Evolutionary conservation across 2,888 invertebrate genomes (phyloP), one percentile per base, ranked within the genome.

Genomic region (Sipha maydis): DNA sequence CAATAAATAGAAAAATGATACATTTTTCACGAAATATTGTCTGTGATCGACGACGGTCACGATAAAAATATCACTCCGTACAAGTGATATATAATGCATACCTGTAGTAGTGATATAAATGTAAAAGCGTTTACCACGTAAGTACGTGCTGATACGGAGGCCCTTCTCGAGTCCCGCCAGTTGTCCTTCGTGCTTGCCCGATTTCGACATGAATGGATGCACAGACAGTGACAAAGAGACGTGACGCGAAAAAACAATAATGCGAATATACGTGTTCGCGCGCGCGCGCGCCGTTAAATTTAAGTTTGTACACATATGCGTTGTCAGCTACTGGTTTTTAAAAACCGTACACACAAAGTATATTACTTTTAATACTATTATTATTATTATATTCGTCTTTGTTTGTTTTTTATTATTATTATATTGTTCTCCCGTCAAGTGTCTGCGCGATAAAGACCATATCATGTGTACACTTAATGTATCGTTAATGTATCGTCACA

Each of bases 221-320:
- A 48, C 48, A 48, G 11, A 14, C 48, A 48, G 48, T 48, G 48
- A 48, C 48, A 48, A 14, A 48, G 41, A 82, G 71, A 83, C 83
- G 83, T 83, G 83, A 83, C 83, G 71, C 21, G 69, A 31, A 71
- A 83, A 83, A 83, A 83, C 69, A 71, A 83, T 83, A 83, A 83
- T 28, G 48, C 25, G 82, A 28, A 82, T 31, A 38, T 34, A 34
- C 61, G 28, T 38, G 80, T n/a, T 25, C 61, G n/a, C 80, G 61
- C 79, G n/a, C 80, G 61, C 48, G 48, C 48, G 48, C 14, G 17
- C 38, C 34, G 14, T n/a, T 48, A 31, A n/a, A 31, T n/a, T 3
- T 38, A 38, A 5, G n/a, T 38, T 17, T 28, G 28, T 41, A 41
- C 21, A 75, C 48, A 48, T 48, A 48, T 48, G 14, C 48, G 14